Evolutionary conservation across 2,888 invertebrate genomes (phyloP).

Genomic region (Pomacea canaliculata): DNA sequence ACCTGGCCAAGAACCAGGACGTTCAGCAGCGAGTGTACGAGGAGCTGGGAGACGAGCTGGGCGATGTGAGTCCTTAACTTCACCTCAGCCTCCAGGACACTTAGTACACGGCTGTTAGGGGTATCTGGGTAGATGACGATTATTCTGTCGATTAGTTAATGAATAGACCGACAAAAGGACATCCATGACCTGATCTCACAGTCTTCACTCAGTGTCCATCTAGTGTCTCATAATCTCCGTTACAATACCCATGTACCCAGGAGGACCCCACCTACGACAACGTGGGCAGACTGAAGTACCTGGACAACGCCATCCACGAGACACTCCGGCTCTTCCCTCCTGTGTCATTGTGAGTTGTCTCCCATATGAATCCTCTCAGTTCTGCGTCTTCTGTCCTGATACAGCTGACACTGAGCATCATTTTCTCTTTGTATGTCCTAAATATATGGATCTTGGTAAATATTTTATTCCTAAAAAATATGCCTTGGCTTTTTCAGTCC

Average conservation of each 20-base stretch:
- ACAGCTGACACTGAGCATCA: too few relatives aligned
- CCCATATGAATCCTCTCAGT: not conserved
- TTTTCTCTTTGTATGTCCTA: too few relatives aligned
- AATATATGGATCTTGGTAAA: too few relatives aligned
- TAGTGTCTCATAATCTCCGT: too few relatives aligned
- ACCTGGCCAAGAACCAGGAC: conserved; percentile 23
- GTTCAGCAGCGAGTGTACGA: conserved; percentile 18
- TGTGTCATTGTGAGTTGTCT: conserved; percentile 15
- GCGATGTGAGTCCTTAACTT: conserved; percentile 10
- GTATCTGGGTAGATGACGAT: too few relatives aligned
- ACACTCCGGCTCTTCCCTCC: conserved; percentile 43
- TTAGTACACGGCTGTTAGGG: too few relatives aligned
- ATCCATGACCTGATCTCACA: too few relatives aligned
- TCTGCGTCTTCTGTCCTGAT: too few relatives aligned
- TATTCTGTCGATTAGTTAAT: too few relatives aligned
- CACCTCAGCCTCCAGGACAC: too few relatives aligned
- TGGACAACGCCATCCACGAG: conserved; percentile 27
- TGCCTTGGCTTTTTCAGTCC: too few relatives aligned
- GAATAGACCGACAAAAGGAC: not conserved
- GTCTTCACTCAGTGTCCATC: too few relatives aligned
- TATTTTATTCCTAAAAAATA: not conserved
- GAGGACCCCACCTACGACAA: not conserved
- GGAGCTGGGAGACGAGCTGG: conserved; percentile 25
- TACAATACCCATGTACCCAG: not conserved
- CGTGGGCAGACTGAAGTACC: conserved; percentile 21